Base-by-base conservation (phyloP, 2,797 vertebrate species). In the Fundulus diaphanus region DNA sequence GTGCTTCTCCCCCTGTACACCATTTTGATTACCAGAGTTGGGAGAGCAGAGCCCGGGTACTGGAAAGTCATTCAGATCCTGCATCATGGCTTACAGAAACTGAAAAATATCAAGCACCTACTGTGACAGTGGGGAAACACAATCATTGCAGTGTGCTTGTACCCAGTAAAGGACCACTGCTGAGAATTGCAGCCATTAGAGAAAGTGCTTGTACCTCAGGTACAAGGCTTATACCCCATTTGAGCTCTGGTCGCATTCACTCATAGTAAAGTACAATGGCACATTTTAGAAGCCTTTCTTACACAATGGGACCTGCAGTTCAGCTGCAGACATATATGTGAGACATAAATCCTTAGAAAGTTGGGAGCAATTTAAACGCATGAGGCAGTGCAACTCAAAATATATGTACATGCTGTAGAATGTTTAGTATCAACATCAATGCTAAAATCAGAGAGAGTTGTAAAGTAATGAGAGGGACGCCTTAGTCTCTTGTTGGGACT, bases 111-210 rank as follows among this genome's bases (percentile, higher is more conserved):
- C 48, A 59, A 42, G 9, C 18, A 52, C 27, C 12, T 24, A 33
- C 33, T 40, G 46, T 65, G 67, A 68, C 68, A 48, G n/a, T 52
- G 29, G 65, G 24, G 33, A 78, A 68, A 48, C 42, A 35, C 57
- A 75, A 57, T 66, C 49, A 73, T 76, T 13, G 6, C 49, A 72
- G 7, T 37, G 37, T 24, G 33, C 56, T 76, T 72, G 52, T 63
- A 46, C 37, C 72, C 42, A 54, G 5, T 29, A 29, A 51, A 76
- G 70, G 65, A 79, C 70, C 49, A 59, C 73, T 67, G 68, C n/a
- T 48, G 66, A 74, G 75, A 81, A 74, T 67, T 65, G 18, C 42
- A 57, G 56, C 63, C 37, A 72, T 72, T 49, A 70, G 46, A 76
- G 22, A 80, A 16, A 29, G 29, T 49, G 31, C 12, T 33, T 48